A percentile compares a stretch with the other conserved stretches of the same genome.
These are phyloP conservation scores for Vimba vimba DNA, from an alignment of 2,113 vertebrate species.

Conservation along the genomic window DNA sequence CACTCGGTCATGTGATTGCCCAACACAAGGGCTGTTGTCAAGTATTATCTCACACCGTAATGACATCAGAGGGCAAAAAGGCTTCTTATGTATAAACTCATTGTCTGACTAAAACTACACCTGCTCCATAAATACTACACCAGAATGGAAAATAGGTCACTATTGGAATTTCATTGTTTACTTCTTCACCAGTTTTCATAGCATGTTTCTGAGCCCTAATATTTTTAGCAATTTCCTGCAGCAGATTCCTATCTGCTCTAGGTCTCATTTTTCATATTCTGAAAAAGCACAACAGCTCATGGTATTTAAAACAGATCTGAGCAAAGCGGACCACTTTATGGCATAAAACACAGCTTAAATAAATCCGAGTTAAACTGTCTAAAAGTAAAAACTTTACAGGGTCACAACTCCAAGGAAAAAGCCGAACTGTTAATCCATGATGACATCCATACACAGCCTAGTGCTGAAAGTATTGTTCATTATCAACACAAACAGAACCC, in stretches of 20 bases:
- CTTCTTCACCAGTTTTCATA: not conserved
- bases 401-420: conserved; percentile 5
- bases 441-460: not conserved
- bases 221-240: conserved; percentile 11
- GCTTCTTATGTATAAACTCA: conserved; percentile 15
- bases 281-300: not conserved
- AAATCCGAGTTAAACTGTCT: not conserved
- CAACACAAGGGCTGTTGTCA: conserved; percentile 38
- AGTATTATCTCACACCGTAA: conserved; percentile 20
- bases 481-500: not conserved
- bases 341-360: not conserved
- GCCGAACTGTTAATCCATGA: not conserved
- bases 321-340: not conserved
- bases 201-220: not conserved
- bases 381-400: not conserved
- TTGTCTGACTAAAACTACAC: conserved; percentile 32
- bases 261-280: conserved; percentile 10
- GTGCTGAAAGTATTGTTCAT: not conserved
- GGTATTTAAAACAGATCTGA: conserved; percentile 11
- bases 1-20: conserved; percentile 62
- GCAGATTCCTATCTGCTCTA: not conserved
- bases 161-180: conserved; percentile 12
- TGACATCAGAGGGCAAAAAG: conserved; percentile 40
- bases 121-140: conserved; percentile 7
- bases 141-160: conserved; percentile 17